Conservation (phyloP, 2,113 vertebrate genomes). For the Marmota monax region DNA sequence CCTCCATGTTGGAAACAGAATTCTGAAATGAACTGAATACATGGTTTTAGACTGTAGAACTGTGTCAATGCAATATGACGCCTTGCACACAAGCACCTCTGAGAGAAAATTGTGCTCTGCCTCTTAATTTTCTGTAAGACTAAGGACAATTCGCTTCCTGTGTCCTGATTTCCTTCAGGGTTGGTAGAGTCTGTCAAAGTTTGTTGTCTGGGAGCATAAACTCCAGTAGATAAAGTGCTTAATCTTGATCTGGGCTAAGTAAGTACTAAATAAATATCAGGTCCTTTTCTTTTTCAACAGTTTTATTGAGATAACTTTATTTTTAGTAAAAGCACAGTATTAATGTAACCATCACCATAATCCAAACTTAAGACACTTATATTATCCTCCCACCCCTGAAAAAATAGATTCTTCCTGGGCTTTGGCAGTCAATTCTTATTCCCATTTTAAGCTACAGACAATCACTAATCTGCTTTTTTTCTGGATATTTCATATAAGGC, state of each 20-base stretch:
- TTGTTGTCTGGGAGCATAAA: not conserved
- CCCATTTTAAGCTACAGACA: not conserved
- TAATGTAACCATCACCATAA: not conserved
- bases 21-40: not conserved
- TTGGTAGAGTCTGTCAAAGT: not conserved
- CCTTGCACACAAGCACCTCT: not conserved
- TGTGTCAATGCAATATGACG: not conserved
- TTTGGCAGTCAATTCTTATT: not conserved
- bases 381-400: fast-evolving
- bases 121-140: not conserved
- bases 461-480: not conserved
- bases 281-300: not conserved
- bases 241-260: not conserved
- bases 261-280: not conserved
- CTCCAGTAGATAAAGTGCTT: not conserved
- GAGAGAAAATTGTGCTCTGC: not conserved
- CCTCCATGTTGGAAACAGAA: not conserved
- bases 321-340: not conserved
- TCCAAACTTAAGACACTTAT: not conserved
- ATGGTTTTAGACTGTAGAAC: not conserved
- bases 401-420: not conserved
- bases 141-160: too few relatives aligned
- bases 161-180: fast-evolving
- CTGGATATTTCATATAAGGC: not conserved
- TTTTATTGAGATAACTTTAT: not conserved